Evolutionary conservation across 2,797 vertebrate species (phyloP), one percentile per base, ranked within the genome.

Genomic region (Philypnodon macrostomus): DNA sequence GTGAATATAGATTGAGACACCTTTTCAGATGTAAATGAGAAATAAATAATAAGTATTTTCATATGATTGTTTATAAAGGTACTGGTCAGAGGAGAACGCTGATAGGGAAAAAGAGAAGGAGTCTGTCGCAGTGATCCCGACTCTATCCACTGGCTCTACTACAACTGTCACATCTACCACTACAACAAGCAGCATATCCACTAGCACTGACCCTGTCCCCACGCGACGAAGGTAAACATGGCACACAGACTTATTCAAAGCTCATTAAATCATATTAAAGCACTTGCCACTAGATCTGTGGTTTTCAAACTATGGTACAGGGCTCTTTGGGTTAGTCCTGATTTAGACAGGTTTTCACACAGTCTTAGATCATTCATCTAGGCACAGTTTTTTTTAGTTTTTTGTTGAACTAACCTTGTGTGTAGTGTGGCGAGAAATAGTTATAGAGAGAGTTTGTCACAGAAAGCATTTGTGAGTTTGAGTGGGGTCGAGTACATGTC

Each of bases 151-250:
- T 91, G 92, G 93, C 82, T 88, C 92, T 61, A 89, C 92, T 67
- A 91, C 92, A 69, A 93, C 93, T 72, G 90, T 92, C 89, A 64
- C 75, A 2, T 54, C 80, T 3, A 71, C 79, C 72, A 77, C 76
- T 47, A 75, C 71, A 44, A 88, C 92, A 79, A 88, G 90, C 63
- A 91, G 90, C 87, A 33, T 66, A 47, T 67, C 69, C 9, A 75
- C 80, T 85, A 90, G 91, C 90, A 92, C 88, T 66, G 83, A 91
- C 75, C 90, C 91, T 59, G 93, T 93, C 79, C 89, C 92, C 59
- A 96, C 98, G 81, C 91, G 95, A 89, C 96, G 96, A 92, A 96
- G 96, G 96, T 98, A 86, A 90, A n/a, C n/a, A n/a, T 5, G n/a
- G n/a, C 35, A 36, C 2, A 38, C 36, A 19, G 3, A 12, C 24